Percentiles rank a stretch among this genome's conserved stretches.
Evolutionary conservation across 1,140 invertebrate species (phyloP).

Genomic region (Carcinoscorpius rotundicauda): DNA sequence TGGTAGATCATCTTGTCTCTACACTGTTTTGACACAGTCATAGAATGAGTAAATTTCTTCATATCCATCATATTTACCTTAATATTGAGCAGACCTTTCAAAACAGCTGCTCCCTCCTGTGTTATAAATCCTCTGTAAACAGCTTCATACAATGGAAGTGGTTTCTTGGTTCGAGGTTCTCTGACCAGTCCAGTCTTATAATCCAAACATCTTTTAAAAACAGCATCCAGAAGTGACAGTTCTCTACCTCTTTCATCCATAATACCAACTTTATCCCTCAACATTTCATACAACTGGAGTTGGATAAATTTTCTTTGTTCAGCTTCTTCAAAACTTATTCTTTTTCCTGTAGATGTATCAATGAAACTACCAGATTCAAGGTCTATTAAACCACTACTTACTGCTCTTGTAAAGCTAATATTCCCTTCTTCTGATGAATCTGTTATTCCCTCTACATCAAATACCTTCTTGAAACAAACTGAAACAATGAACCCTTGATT

Average conservation of each 20-base stretch:
- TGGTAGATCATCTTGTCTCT: too few species aligned
- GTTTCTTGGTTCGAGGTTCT: conserved; percentile 50
- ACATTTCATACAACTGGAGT: conserved; percentile 68
- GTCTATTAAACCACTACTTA: conserved; percentile 62
- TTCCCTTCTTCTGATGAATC: conserved; percentile 67
- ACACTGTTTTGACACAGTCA: too few species aligned
- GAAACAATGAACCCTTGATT: conserved; percentile 76
- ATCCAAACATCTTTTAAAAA: conserved; percentile 57
- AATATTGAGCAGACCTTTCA: conserved; percentile 69
- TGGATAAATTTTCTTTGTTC: conserved; percentile 37
- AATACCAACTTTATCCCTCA: conserved; percentile 66
- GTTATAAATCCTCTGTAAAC: conserved; percentile 66
- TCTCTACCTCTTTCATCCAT: conserved; percentile 52
- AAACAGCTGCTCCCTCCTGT: conserved; percentile 64
- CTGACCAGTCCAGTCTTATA: conserved; percentile 50
- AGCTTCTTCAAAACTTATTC: conserved; percentile 51
- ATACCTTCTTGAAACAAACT: conserved; percentile 72
- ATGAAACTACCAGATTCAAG: conserved; percentile 56
- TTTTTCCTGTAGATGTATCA: conserved; percentile 58
- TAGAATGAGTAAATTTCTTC: too few species aligned
- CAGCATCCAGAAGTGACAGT: conserved; percentile 60
- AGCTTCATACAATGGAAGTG: conserved; percentile 56
- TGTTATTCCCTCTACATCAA: conserved; percentile 81
- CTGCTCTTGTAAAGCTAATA: conserved; percentile 73
- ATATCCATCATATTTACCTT: conserved; percentile 56